phyloP scores from a whole-genome alignment of 2,888 invertebrate genomes.

The Drosophila mulleri region DNA sequence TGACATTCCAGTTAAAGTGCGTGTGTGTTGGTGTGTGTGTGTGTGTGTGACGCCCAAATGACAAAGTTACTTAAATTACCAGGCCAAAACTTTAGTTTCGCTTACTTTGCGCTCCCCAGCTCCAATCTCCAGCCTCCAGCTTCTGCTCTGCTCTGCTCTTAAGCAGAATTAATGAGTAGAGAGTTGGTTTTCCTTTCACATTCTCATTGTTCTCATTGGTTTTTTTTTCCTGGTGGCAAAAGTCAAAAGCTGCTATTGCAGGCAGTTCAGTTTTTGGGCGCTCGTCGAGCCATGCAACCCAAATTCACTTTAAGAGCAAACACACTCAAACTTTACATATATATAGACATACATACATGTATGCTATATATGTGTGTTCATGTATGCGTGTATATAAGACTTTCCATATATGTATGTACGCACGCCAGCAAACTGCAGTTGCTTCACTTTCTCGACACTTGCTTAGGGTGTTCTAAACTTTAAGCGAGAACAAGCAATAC shows the following conservation, averaged over 20 bases:
- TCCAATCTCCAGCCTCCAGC: not conserved
- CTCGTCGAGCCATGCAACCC: constrained; percentile 48
- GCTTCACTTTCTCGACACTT: constrained; percentile 21
- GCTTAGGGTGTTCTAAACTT: not conserved
- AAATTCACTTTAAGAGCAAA: constrained; percentile 50
- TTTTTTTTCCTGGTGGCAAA: constrained; percentile 27
- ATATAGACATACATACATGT: constrained; percentile 31
- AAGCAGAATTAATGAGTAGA: constrained; percentile 65
- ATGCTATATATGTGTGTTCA: not conserved
- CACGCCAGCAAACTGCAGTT: constrained; percentile 29
- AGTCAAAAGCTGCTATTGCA: constrained; percentile 57
- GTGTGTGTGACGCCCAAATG: constrained; percentile 52
- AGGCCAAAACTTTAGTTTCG: constrained; percentile 66
- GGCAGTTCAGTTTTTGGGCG: constrained; percentile 45
- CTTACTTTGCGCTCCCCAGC: constrained; percentile 40
- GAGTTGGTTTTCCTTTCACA: constrained; percentile 40
- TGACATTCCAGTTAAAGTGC: constrained; percentile 46
- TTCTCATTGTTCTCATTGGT: constrained; percentile 31
- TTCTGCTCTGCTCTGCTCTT: constrained; percentile 22
- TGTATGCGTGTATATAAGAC: not conserved
- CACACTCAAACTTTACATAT: constrained; percentile 54
- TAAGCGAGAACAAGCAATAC: not conserved
- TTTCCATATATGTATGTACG: constrained; percentile 1
- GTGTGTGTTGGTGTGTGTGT: constrained; percentile 18
- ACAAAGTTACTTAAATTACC: constrained; percentile 79